A percentile compares a stretch with the other conserved stretches of the same genome.
Conservation (phyloP, 2,797 vertebrate genomes). For the Rhynchonycteris naso region DNA sequence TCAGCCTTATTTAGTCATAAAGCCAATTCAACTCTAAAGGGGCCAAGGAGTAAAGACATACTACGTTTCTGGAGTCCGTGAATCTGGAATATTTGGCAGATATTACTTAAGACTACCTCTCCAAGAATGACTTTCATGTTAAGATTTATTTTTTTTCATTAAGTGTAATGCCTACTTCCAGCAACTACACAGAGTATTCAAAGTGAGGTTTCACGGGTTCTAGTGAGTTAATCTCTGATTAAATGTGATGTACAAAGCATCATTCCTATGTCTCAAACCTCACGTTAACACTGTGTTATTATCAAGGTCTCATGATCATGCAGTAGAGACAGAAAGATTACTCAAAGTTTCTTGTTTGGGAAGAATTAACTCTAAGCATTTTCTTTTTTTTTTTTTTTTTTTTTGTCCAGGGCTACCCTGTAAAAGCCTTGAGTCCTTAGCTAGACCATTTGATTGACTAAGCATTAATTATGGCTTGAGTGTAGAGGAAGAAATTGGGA, state of each 20-base stretch:
- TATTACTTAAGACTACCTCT: background rate
- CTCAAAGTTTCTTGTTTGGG: background rate
- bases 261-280: background rate
- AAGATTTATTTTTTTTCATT: background rate
- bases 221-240: background rate
- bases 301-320: background rate
- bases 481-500: rapidly evolving
- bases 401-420: background rate
- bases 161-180: background rate
- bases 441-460: background rate
- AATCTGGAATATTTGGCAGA: background rate
- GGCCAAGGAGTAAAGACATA: background rate
- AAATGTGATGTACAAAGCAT: background rate
- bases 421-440: background rate
- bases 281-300: background rate
- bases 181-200: background rate
- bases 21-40: background rate
- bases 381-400: background rate
- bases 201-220: background rate
- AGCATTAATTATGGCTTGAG: background rate
- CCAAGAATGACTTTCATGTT: background rate
- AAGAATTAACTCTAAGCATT: background rate
- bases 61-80: background rate
- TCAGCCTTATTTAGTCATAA: conserved; percentile 10
- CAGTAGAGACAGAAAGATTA: background rate